phyloP scores from a whole-genome alignment of 2,797 vertebrate genomes.

The Neosilurus mollespiculum region DNA sequence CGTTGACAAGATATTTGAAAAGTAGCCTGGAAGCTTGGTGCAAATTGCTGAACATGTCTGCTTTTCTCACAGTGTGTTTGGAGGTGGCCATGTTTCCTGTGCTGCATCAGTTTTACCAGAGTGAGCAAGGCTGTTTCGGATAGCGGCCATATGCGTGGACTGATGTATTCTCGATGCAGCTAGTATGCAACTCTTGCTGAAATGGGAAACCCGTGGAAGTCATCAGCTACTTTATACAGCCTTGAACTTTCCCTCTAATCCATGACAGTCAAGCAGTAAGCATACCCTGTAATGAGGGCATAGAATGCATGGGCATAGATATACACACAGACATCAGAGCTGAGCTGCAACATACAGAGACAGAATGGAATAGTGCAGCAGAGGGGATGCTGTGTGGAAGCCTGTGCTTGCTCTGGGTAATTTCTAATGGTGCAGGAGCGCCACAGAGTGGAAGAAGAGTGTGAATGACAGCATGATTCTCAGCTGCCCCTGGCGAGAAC shows the following conservation, averaged over 20 bases:
- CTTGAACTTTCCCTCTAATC: conserved; percentile 16
- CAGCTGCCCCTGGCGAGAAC: conserved; percentile 32
- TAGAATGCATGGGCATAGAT: conserved; percentile 26
- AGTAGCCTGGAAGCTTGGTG: conserved; percentile 58
- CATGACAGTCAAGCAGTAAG: conserved; percentile 22
- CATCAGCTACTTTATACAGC: conserved; percentile 3
- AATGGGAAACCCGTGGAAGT: conserved; percentile 43
- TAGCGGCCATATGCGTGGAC: conserved; percentile 29
- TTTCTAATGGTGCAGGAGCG: conserved; percentile 44
- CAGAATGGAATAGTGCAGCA: conserved; percentile 35
- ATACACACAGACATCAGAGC: conserved; percentile 42
- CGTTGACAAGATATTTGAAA: conserved; percentile 32
- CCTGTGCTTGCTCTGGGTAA: conserved; percentile 48
- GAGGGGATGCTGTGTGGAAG: conserved; percentile 42
- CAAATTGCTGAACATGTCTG: conserved; percentile 52
- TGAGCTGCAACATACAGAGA: conserved; percentile 44
- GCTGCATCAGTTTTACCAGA: conserved; percentile 26
- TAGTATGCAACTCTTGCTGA: conserved; percentile 22
- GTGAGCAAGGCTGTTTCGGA: conserved; percentile 16
- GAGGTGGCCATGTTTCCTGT: conserved; percentile 48
- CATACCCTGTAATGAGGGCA: conserved; percentile 2
- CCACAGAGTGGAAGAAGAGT: conserved; percentile 57
- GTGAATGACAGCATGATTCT: conserved; percentile 60
- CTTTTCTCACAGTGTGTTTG: conserved; percentile 73
- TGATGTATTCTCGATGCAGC: conserved; percentile 11